Evolutionary conservation across 2,888 invertebrate species (phyloP).

Genomic region (Gymnoscelis rufifasciata): DNA sequence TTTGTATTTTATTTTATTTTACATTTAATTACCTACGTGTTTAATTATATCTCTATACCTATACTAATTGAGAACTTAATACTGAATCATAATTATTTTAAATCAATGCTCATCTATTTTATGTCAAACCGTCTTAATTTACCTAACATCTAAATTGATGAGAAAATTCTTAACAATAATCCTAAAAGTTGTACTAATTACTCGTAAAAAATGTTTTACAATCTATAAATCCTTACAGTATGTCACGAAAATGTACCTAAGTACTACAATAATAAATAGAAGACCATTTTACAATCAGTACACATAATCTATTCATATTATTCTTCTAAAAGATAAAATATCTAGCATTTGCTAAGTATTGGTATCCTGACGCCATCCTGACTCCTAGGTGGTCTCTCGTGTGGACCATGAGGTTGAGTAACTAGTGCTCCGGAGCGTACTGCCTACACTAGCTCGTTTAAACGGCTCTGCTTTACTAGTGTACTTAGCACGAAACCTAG

Average conservation of each 20-base stretch:
- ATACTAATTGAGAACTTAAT: conserved; percentile 74
- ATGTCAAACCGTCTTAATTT: conserved; percentile 45
- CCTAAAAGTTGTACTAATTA: conserved; percentile 70
- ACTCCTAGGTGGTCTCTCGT: conserved; percentile 72
- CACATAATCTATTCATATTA: conserved; percentile 57
- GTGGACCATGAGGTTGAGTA: conserved; percentile 72
- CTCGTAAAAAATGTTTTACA: conserved; percentile 50
- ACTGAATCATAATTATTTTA: conserved; percentile 61
- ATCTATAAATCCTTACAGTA: conserved; percentile 62
- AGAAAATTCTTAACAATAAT: conserved; percentile 57
- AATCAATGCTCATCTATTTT: conserved; percentile 55
- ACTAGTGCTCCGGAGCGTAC: conserved; percentile 78
- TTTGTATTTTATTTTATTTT: conserved; percentile 70
- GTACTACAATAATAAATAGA: conserved; percentile 79
- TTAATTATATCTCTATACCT: conserved; percentile 55
- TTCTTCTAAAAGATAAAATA: conserved; percentile 56
- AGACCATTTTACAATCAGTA: conserved; percentile 73
- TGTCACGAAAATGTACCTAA: conserved; percentile 70
- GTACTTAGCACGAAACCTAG: conserved; percentile 80
- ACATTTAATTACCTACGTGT: conserved; percentile 65
- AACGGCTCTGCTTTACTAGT: conserved; percentile 78
- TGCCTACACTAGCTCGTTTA: conserved; percentile 77
- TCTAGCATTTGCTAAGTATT: conserved; percentile 67
- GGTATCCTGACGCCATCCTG: conserved; percentile 67
- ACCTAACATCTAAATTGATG: conserved; percentile 60